These are phyloP conservation scores for Oryzias woworae DNA, from an alignment of 2,113 vertebrate species.

Conservation along the genomic window DNA sequence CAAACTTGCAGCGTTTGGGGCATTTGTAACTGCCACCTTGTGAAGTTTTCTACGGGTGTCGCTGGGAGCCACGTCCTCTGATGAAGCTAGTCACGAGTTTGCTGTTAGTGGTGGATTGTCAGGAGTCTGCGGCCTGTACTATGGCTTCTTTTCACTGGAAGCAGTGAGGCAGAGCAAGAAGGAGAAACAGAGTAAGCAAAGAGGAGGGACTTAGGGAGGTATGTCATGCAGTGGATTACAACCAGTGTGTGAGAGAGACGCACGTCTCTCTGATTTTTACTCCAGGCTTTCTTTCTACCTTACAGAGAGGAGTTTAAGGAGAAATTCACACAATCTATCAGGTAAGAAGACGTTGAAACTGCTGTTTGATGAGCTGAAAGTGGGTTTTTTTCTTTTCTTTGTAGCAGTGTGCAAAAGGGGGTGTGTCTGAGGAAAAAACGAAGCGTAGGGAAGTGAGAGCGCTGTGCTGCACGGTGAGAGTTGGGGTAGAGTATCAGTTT, in stretches of 20 bases:
- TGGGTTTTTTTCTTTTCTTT: conserved; percentile 1
- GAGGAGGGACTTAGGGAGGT: conserved; percentile 43
- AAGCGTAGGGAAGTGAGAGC: conserved; percentile 41
- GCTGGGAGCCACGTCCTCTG: not conserved
- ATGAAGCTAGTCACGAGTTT: conserved; percentile 35
- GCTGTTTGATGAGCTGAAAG: conserved; percentile 8
- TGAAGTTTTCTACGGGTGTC: not conserved
- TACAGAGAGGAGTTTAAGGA: not conserved
- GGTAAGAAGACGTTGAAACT: conserved; percentile 43
- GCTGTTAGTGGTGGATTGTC: conserved; percentile 18
- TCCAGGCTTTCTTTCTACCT: conserved; percentile 27
- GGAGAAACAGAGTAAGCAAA: conserved; percentile 45
- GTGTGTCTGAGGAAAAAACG: conserved; percentile 55
- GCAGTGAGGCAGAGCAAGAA: conserved; percentile 60
- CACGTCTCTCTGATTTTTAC: conserved; percentile 33
- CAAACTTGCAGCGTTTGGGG: not conserved
- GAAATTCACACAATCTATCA: conserved; percentile 8
- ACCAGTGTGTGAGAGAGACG: conserved; percentile 55
- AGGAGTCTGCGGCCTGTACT: conserved; percentile 33
- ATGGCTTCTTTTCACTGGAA: conserved; percentile 45
- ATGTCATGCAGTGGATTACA: conserved; percentile 67
- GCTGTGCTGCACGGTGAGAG: conserved; percentile 9
- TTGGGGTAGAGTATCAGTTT: conserved; percentile 15
- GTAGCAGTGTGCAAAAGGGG: conserved; percentile 68
- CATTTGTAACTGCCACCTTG: not conserved